Percentiles rank a stretch among this genome's conserved stretches.
These are phyloP conservation scores for Corbicula japonica DNA, from an alignment of 2,888 invertebrate species.

Conservation along the genomic window DNA sequence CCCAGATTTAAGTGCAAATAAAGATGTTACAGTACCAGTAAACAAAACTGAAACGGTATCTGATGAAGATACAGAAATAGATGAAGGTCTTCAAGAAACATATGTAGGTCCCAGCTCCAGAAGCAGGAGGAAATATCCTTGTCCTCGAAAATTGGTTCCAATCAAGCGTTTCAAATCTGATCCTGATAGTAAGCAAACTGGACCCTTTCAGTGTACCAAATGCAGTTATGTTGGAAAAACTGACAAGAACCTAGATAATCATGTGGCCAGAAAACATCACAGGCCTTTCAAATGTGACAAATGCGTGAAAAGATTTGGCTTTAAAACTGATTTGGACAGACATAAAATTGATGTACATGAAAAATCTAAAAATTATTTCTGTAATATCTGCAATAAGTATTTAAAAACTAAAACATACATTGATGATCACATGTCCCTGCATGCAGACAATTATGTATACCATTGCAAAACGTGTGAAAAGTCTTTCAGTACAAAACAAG, in stretches of 20 bases:
- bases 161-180: too few species aligned
- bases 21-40: too few species aligned
- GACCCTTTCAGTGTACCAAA: conserved; percentile 24
- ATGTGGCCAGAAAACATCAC: conserved; percentile 71
- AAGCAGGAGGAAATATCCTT: too few species aligned
- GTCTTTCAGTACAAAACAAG: conserved; percentile 76
- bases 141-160: too few species aligned
- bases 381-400: conserved; percentile 78
- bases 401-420: conserved; percentile 72
- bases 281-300: conserved; percentile 69
- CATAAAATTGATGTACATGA: conserved; percentile 69
- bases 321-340: conserved; percentile 71
- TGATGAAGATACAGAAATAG: too few species aligned
- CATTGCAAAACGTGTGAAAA: conserved; percentile 75
- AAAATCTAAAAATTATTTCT: conserved; percentile 67
- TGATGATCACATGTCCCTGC: conserved; percentile 70
- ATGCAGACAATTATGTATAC: conserved; percentile 72
- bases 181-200: not conserved
- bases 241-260: conserved; percentile 66
- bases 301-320: conserved; percentile 75
- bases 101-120: too few species aligned
- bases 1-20: too few species aligned
- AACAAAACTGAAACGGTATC: too few species aligned
- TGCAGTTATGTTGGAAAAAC: conserved; percentile 70
- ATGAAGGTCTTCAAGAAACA: not conserved